A percentile compares a stretch with the other conserved stretches of the same genome.
These are phyloP conservation scores for Montipora capitata DNA, from an alignment of 92 coral and sea anemone species.

Conservation along the genomic window DNA sequence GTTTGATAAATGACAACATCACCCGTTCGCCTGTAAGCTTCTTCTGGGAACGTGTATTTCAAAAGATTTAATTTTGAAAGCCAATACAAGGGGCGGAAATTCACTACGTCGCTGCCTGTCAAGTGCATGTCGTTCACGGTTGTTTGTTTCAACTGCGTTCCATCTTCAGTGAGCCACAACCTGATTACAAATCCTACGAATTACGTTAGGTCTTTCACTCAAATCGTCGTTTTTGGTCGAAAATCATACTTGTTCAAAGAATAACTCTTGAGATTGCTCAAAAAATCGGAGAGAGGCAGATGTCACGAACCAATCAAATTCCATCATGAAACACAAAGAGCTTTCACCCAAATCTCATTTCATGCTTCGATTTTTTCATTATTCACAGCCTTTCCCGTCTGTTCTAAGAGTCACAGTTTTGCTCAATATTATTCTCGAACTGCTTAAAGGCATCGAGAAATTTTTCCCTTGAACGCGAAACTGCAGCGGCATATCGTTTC, in stretches of 20 bases:
- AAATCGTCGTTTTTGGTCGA: not conserved
- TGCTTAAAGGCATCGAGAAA: slow-evolving; percentile 17
- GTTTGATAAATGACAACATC: not conserved
- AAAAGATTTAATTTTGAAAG: slow-evolving; percentile 16
- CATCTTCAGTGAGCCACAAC: not conserved
- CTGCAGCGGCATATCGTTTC: too few species aligned
- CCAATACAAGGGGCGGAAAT: slow-evolving; percentile 33
- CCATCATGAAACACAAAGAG: slow-evolving; percentile 39
- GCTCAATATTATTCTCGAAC: slow-evolving; percentile 8
- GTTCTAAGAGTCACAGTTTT: not conserved
- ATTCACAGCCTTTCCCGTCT: slow-evolving; percentile 23
- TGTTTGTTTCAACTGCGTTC: slow-evolving; percentile 62
- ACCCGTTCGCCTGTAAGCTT: not conserved
- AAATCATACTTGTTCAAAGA: not conserved
- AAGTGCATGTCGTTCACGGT: slow-evolving; percentile 39
- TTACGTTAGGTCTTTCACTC: not conserved
- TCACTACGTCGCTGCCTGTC: slow-evolving; percentile 10
- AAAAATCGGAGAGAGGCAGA: slow-evolving; percentile 36
- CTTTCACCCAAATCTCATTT: slow-evolving; percentile 7
- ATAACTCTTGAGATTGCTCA: not conserved
- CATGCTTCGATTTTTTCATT: slow-evolving; percentile 52
- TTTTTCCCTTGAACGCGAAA: not conserved
- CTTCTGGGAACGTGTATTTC: not conserved
- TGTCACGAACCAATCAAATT: slow-evolving; percentile 60
- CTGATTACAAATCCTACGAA: not conserved